Conservation (phyloP, 1,140 invertebrate species). For the Leptinotarsa undecemlineata region DNA sequence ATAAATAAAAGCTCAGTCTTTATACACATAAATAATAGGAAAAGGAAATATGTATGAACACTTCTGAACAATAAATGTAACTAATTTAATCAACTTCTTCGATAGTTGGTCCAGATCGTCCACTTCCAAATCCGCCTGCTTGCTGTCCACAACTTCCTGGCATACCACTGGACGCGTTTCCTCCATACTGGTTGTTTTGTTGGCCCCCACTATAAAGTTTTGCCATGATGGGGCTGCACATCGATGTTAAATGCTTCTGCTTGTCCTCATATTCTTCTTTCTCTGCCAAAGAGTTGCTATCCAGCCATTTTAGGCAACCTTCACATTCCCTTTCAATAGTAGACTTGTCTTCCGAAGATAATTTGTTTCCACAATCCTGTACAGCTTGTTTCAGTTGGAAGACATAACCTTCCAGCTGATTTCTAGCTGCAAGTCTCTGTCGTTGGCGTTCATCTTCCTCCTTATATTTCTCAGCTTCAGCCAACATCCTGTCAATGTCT, state of each 20-base stretch:
- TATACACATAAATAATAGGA: no score
- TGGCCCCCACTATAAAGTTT: slow-evolving; percentile 53
- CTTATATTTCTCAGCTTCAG: slow-evolving; percentile 67
- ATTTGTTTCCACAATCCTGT: slow-evolving; percentile 46
- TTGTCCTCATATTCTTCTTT: slow-evolving; percentile 42
- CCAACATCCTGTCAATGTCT: slow-evolving; percentile 82
- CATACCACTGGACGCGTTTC: slow-evolving; percentile 24
- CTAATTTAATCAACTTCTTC: slow-evolving; percentile 58
- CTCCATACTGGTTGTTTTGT: slow-evolving; percentile 64
- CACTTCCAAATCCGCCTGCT: slow-evolving; percentile 43
- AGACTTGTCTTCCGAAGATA: slow-evolving; percentile 50
- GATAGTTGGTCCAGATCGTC: slow-evolving; percentile 61
- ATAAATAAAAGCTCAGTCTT: no score
- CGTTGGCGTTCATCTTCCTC: slow-evolving; percentile 71
- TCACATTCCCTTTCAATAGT: slow-evolving; percentile 56
- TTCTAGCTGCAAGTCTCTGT: slow-evolving; percentile 64
- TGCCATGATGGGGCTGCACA: slow-evolving; percentile 57
- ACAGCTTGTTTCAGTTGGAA: slow-evolving; percentile 69
- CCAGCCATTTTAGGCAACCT: slow-evolving; percentile 60
- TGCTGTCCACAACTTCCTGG: slow-evolving; percentile 53
- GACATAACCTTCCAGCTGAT: slow-evolving; percentile 71
- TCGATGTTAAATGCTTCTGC: slow-evolving; percentile 54
- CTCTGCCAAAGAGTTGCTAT: slow-evolving; percentile 60
- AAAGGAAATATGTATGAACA: no score
- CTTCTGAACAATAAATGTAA: no score